Percentiles rank a stretch among this genome's conserved stretches.
Evolutionary conservation across 2,888 invertebrate species (phyloP).

Genomic region (Catocala sponsa): DNA sequence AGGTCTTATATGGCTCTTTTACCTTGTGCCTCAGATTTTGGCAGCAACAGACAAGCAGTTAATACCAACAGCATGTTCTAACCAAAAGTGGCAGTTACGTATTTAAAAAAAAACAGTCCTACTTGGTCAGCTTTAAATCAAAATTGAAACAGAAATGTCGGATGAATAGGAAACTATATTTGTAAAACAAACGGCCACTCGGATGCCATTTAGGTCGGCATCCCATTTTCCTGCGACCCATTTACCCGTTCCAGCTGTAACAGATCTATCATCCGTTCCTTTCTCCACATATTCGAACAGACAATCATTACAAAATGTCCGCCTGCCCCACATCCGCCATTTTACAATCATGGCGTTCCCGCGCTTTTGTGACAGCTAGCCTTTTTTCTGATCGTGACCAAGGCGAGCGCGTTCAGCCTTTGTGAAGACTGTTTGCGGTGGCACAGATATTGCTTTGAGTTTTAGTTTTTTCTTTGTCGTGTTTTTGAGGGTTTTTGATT

Average conservation of each 20-base stretch:
- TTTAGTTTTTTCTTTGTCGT: slow-evolving; percentile 5
- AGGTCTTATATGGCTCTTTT: too few species aligned
- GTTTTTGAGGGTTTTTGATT: slow-evolving; percentile 1
- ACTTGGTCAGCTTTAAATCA: too few species aligned
- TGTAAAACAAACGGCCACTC: neutral
- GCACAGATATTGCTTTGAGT: slow-evolving; percentile 15
- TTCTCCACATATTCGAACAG: slow-evolving; percentile 2
- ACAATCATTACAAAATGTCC: slow-evolving; percentile 28
- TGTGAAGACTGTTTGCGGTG: slow-evolving; percentile 16
- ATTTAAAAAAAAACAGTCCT: too few species aligned
- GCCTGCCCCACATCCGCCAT: slow-evolving; percentile 46
- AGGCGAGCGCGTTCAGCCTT: slow-evolving; percentile 30
- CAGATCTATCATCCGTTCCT: slow-evolving; percentile 9
- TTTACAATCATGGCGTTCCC: slow-evolving; percentile 50
- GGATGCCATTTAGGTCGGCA: slow-evolving; percentile 13
- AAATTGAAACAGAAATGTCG: too few species aligned
- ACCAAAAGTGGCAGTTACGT: too few species aligned
- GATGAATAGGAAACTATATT: neutral
- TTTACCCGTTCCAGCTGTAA: slow-evolving; percentile 17
- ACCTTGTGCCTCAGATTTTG: too few species aligned
- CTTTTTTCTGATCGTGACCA: slow-evolving; percentile 46
- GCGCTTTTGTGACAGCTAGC: slow-evolving; percentile 50
- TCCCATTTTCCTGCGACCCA: slow-evolving; percentile 14
- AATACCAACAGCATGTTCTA: too few species aligned
- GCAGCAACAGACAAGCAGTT: too few species aligned